Base-by-base conservation (phyloP, 2,113 vertebrate species). In the Odontophorus gujanensis region DNA sequence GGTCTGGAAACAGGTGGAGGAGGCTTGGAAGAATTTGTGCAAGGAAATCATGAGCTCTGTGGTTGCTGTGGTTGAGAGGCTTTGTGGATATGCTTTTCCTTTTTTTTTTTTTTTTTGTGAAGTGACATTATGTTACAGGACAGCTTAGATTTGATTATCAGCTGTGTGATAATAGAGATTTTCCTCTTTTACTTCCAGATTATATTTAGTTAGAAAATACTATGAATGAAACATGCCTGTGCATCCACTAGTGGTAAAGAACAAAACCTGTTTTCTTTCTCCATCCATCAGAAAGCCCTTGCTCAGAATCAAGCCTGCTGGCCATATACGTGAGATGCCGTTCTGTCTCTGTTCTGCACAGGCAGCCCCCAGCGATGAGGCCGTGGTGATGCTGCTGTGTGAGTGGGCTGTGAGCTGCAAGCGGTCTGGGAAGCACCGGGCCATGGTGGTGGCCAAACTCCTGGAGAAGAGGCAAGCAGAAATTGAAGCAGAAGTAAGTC, bases 371-470 rank as follows among this genome's bases (percentile, higher is more conserved):
- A 95, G 84, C 0, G 96, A 97, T 0, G 97, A 98, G 36, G 97
- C 97, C 0, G 96, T 97, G 83, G 96, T 98, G 48, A 97, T 28
- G 1, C 89, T 98, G 88, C 75, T 98, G 9, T 98, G 97, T 9
- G 98, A 98, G 11, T 97, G 98, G 98, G 98, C 98, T 0, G 97
- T 97, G 88, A 98, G 98, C 96, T 98, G 97, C 38, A 97, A 97
- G 9, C 85, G 97, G 26, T 96, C 97, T 1, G 97, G 97, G 17
- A 97, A 97, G 80, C 98, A 98, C 93, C 79, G 98, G 65, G 97
- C 98, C 30, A 96, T 97, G 98, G 97, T 97, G 0, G 97, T 98
- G n/a, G 98, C 97, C 20, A 97, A 97, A 7, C 97, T 98, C 8
- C 69, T 98, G 96, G 97, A 98, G 96, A 98, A 98, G 96, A 97